Evolutionary conservation across 2,113 vertebrate species (phyloP).

Genomic region (Hyperoodon ampullatus): DNA sequence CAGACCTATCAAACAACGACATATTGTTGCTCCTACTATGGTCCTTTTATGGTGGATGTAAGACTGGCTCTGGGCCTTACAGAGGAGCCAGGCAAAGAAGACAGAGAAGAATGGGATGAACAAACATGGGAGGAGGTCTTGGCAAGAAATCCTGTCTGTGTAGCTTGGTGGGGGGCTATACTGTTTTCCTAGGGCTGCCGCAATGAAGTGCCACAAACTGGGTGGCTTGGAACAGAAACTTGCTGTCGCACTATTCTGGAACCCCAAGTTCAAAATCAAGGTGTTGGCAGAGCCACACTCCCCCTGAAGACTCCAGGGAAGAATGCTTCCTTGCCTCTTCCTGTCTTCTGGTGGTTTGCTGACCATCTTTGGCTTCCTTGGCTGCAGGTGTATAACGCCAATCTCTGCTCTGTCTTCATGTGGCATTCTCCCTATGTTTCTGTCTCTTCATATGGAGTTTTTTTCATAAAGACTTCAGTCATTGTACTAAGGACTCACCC

Average conservation of each 20-base stretch:
- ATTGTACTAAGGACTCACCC: not conserved
- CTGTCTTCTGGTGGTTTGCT: not conserved
- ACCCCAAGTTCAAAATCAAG: not conserved
- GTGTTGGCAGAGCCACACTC: not conserved
- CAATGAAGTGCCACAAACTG: not conserved
- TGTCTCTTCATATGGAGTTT: not conserved
- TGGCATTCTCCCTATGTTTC: not conserved
- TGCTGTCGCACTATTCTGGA: not conserved
- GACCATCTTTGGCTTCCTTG: not conserved
- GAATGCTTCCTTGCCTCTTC: not conserved
- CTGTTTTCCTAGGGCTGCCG: not conserved
- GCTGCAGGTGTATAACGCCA: no score
- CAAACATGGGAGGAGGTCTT: not conserved
- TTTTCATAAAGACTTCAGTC: not conserved
- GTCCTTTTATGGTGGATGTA: not conserved
- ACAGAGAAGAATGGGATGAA: not conserved
- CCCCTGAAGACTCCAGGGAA: not conserved
- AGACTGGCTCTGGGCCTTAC: not conserved
- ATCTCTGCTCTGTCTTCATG: not conserved
- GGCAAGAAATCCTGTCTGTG: not conserved
- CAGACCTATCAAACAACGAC: not conserved
- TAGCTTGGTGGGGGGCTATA: not conserved
- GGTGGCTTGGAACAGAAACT: not conserved
- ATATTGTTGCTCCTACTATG: not conserved
- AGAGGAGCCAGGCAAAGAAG: not conserved